These are phyloP conservation scores for Ectropis crepuscularia DNA, from an alignment of 2,888 invertebrate genomes.

Conservation along the genomic window DNA sequence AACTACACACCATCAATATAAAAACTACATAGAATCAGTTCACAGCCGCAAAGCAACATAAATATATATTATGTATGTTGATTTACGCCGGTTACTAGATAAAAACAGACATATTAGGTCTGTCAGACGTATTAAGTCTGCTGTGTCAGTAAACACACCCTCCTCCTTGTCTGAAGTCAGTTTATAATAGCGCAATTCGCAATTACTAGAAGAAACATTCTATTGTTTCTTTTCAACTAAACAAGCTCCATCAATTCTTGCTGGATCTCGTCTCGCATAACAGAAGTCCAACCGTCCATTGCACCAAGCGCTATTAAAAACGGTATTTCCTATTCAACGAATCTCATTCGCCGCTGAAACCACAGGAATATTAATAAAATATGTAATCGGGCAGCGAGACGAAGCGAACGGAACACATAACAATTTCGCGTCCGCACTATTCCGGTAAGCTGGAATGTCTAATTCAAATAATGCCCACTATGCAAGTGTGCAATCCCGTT, in stretches of 20 bases:
- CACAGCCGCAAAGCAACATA: too few relatives aligned
- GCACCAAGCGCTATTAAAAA: conserved; percentile 13
- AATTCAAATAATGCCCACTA: conserved; percentile 59
- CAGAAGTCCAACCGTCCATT: neutral
- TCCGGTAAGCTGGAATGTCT: conserved; percentile 54
- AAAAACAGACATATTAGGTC: too few relatives aligned
- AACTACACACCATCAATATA: too few relatives aligned
- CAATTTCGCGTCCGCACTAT: conserved; percentile 49
- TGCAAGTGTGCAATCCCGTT: conserved; percentile 53
- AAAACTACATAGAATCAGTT: too few relatives aligned
- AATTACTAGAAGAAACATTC: too few relatives aligned
- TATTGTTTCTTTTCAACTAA: neutral
- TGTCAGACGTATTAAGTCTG: too few relatives aligned
- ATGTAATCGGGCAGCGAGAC: conserved; percentile 32
- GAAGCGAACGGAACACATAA: conserved; percentile 49
- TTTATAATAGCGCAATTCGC: too few relatives aligned
- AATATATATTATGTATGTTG: too few relatives aligned
- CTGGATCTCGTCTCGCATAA: neutral
- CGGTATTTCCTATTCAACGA: conserved; percentile 19
- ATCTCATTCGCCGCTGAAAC: conserved; percentile 35
- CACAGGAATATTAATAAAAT: conserved; percentile 50
- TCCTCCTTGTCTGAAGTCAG: too few relatives aligned
- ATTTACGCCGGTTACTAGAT: too few relatives aligned
- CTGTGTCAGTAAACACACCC: too few relatives aligned
- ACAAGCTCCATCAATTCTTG: neutral